Conservation (phyloP, 1,140 invertebrate genomes). For the Phortica variegata region DNA sequence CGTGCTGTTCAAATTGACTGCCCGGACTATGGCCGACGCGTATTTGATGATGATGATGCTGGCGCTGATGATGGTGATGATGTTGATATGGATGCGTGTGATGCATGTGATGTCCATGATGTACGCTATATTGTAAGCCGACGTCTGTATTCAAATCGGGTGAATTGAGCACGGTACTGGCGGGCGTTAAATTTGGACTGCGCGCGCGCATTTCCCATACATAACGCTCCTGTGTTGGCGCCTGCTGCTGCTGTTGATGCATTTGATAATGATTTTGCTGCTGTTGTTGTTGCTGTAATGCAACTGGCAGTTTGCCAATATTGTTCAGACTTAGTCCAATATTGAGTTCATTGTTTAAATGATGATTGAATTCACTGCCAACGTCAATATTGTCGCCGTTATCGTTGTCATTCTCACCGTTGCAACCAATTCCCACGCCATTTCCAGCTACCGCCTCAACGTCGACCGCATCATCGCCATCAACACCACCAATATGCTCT, state of each 20-base stretch:
- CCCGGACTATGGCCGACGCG: slow-evolving; percentile 50
- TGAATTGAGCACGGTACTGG: slow-evolving; percentile 54
- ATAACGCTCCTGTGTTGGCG: slow-evolving; percentile 41
- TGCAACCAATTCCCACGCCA: not conserved
- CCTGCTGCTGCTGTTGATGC: not conserved
- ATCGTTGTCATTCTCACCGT: too few species aligned
- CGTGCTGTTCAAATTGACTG: slow-evolving; percentile 42
- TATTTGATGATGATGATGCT: slow-evolving; percentile 45
- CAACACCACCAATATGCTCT: too few species aligned
- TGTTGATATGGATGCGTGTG: slow-evolving; percentile 28
- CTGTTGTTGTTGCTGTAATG: too few species aligned
- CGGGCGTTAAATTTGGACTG: slow-evolving; percentile 53
- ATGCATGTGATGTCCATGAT: slow-evolving; percentile 25
- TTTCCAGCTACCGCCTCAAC: not conserved
- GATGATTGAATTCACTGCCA: too few species aligned
- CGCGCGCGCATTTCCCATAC: slow-evolving; percentile 55
- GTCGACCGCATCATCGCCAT: slow-evolving; percentile 1
- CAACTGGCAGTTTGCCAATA: slow-evolving; percentile 16
- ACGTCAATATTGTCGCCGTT: too few species aligned
- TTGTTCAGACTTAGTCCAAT: slow-evolving; percentile 1
- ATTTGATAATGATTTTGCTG: not conserved
- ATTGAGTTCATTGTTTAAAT: too few species aligned
- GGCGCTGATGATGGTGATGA: slow-evolving; percentile 32
- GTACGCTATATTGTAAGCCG: slow-evolving; percentile 18
- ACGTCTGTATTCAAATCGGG: slow-evolving; percentile 47